Base-by-base conservation (phyloP, 2,888 invertebrate genomes). In the Rhagonycha fulva region DNA sequence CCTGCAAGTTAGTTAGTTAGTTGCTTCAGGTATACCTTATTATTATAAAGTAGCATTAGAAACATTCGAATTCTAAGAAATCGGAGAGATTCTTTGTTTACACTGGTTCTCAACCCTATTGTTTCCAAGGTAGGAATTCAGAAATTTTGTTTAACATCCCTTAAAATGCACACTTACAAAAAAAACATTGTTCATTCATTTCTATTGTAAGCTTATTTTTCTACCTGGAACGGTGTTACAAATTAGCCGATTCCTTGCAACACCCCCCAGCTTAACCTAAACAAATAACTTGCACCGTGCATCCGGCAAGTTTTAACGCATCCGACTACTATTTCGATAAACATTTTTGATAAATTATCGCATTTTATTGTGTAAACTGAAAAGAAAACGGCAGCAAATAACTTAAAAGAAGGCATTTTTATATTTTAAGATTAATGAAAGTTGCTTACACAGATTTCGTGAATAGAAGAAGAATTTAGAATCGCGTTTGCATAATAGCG, bases 251-350 rank as follows among this genome's bases (percentile, higher is more conserved):
- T 83, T 83, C 75, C 79, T 75, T 79, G 81, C 75, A 84, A 83
- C 85, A 84, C 84, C 84, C 84, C 81, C 82, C 76, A 79, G 81
- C 80, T 79, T 78, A 75, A 72, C 86, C 86, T 86, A 85, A 86
- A 86, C 85, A 86, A 86, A 86, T 85, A 86, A 80, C 82, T 81
- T 81, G 83, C 85, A 86, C 86, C 86, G 86, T 86, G 86, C 83
- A 83, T 72, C 76, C 78, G 77, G 74, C 71, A 70, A 74, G 68
- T 71, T 75, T 73, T 60, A 74, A 74, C 73, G 68, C 70, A 71
- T 74, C 74, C 78, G 74, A 73, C 23, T 62, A 71, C 74, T 68
- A 78, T 78, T 76, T 72, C 78, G 71, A 74, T 76, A 68, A 66
- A 68, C 60, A 14, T 23, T 19, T 74, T 74, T 76, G 76, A 78